Evolutionary conservation across 2,888 invertebrate species (phyloP), one percentile per base, ranked within the genome.

Genomic region (Blastobasis lacticolella): DNA sequence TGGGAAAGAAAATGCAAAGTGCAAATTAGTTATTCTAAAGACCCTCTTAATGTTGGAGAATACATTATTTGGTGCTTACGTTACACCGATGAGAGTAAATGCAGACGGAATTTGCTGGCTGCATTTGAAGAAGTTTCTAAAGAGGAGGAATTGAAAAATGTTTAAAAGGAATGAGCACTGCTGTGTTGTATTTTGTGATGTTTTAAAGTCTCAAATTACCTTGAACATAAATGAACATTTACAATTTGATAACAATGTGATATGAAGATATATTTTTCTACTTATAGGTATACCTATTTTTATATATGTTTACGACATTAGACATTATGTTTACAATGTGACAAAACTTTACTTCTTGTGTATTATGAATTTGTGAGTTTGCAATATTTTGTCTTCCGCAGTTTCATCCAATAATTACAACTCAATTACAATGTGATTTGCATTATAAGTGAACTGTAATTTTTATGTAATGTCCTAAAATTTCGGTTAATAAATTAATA

Each of bases 1-100:
- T 92, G 92, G 91, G 89, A 88, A 56, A 79, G 91, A 51, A 90
- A 90, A 47, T 91, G 91, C 66, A 92, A 90, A 67, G 71, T 92
- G 49, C 91, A 91, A 73, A 88, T 92, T 10, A 91, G 90, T 38
- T 92, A 91, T 71, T 90, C 89, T 0, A 84, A 86, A 55, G 87
- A 89, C 52, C 85, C 83, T 7, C 65, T 86, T 6, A 88, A 89
- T 66, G 65, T 83, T 52, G 89, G 89, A 23, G 90, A 91, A 63
- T 90, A 89, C 61, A 88, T 89, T 5, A 90, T 92, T 62, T 91
- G 91, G 83, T 77, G 86, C 54, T 85, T 92, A 58, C 81, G 90
- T 53, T 93, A 92, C 63, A 89, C 90, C 52, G 90, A 90, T 64
- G 90, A 90, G 58, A 89, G 87, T 61, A 91, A 89, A 61, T 91